These are phyloP conservation scores for Stylophora pistillata DNA, from an alignment of 64 coral and sea anemone species.

Conservation along the genomic window DNA sequence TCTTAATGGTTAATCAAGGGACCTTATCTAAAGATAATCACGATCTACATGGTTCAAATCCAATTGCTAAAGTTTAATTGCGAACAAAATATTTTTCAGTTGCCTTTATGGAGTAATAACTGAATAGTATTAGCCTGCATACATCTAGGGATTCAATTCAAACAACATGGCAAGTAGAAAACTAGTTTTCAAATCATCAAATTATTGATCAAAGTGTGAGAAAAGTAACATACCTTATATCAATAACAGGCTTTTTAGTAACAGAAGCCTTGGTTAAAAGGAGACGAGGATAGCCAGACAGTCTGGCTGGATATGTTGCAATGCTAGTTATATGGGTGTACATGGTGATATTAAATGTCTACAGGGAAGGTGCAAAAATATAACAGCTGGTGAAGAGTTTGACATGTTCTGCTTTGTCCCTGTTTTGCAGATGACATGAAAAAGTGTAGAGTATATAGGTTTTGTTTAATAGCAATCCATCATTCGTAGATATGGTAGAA, in stretches of 20 bases:
- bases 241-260: neutral
- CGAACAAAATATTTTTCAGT: too few relatives aligned
- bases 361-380: neutral
- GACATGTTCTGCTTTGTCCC: neutral
- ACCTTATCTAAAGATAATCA: neutral
- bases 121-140: too few relatives aligned
- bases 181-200: too few relatives aligned
- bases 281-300: neutral
- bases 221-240: neutral
- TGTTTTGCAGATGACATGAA: neutral
- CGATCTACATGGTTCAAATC: neutral
- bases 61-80: neutral
- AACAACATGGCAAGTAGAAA: too few relatives aligned
- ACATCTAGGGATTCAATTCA: too few relatives aligned
- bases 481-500: too few relatives aligned
- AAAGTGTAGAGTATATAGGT: neutral
- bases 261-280: conserved; percentile 2
- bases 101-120: too few relatives aligned
- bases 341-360: neutral
- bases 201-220: too few relatives aligned
- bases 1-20: neutral
- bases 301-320: conserved; percentile 22
- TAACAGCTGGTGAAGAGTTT: neutral
- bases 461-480: too few relatives aligned
- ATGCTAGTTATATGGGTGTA: neutral